phyloP scores from a whole-genome alignment of 2,888 invertebrate genomes.

The Liposcelis brunnea region DNA sequence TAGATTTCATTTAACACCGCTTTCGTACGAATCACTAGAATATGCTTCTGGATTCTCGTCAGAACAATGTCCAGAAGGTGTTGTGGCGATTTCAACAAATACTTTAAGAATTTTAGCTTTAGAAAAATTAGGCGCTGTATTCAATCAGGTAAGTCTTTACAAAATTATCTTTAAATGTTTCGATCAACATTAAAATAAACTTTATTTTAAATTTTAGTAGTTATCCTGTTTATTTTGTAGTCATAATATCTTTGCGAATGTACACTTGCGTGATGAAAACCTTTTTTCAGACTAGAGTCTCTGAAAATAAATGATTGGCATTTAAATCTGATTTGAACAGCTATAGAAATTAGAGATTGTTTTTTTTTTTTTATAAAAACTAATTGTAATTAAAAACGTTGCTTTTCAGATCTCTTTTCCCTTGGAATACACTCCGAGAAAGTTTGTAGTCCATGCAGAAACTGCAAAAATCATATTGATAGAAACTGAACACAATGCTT shows the following conservation, averaged over 20 bases:
- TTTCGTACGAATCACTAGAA: constrained; percentile 92
- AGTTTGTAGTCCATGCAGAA: constrained; percentile 84
- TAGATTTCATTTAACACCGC: constrained; percentile 82
- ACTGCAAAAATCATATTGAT: constrained; percentile 77
- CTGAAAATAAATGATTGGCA: neutral
- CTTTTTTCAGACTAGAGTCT: neutral
- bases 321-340: too few species aligned
- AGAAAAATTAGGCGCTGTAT: constrained; percentile 95
- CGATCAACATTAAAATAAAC: too few species aligned
- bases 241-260: too few species aligned
- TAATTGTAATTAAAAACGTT: constrained; percentile 1
- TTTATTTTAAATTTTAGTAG: neutral
- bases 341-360: too few species aligned
- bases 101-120: constrained; percentile 91
- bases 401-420: constrained; percentile 54
- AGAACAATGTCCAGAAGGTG: constrained; percentile 98
- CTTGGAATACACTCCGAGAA: constrained; percentile 87
- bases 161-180: too few species aligned
- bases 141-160: constrained; percentile 72
- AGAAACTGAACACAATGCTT: constrained; percentile 97
- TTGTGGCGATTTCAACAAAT: constrained; percentile 96
- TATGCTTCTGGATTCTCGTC: constrained; percentile 89
- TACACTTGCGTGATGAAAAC: too few species aligned
- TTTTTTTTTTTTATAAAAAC: too few species aligned
- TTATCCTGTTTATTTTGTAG: too few species aligned